Base-by-base conservation (phyloP, 2,888 invertebrate species). In the Muschampia plurimacula region DNA sequence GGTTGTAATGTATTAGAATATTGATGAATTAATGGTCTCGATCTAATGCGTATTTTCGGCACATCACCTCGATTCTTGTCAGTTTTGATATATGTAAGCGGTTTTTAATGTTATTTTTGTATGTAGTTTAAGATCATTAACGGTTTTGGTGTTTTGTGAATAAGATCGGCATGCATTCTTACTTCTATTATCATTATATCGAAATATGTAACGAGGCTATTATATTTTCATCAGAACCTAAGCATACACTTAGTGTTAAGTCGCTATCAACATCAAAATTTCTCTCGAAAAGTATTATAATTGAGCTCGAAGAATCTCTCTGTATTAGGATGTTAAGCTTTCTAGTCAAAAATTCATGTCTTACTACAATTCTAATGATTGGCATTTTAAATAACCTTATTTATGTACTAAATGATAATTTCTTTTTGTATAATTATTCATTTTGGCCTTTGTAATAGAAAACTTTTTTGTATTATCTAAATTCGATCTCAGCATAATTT, bases 321-420 rank as follows among this genome's bases (percentile, higher is more conserved):
- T 93, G 91, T 92, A 91, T 93, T 93, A 91, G 89, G 88, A 87
- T 86, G 44, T 71, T 89, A 92, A 92, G 89, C 85, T 87, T 89
- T 94, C 94, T 94, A 94, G 94, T 94, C 94, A 94, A 93, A 91
- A 92, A 92, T 88, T 86, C 84, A 87, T 89, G 88, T 89, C 86
- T 83, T 86, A 82, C 82, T 83, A 82, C 85, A 83, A 84, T 83
- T 84, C 83, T 82, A 67, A 67, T 62, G 39, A 74, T 69, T 74
- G 74, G 74, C 74, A 68, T 67, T 39, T 67, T 63, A 12, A 41
- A 41, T 65, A 36, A 65, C 41, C 32, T 65, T 68, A 71, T 71
- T 67, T 72, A 60, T 72, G 55, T 32, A 72, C 67, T 67, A 67
- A 63, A 62, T 22, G 32, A 46, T 60, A 9, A 10, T 52, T 59